Base-by-base conservation (phyloP, 2,888 invertebrate species). In the Alloplasta piceator region DNA sequence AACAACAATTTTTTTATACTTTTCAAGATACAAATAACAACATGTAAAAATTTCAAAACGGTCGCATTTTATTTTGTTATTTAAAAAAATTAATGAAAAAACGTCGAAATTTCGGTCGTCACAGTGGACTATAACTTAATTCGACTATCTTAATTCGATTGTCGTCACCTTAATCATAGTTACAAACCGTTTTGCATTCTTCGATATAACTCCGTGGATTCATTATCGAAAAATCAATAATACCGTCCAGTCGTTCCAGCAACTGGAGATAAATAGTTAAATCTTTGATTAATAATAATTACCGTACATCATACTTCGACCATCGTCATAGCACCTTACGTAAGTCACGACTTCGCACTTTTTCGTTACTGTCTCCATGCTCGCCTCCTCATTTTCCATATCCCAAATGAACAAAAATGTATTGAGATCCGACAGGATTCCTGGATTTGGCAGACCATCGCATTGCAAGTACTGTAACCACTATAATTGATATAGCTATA, bases 361-460 rank as follows among this genome's bases (percentile, higher is more conserved):
- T n/a, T 87, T 91, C 1, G 93, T 90, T 6, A 94, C 86, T 12
- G 93, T 93, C 0, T 92, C 84, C 80, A 94, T 93, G 43, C 92
- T 92, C 63, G 92, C 92, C 0, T 88, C 71, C 0, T 92, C 89
- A 0, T 89, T 88, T n/a, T 90, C 90, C 61, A 91, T 86, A 75
- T 92, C 88, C 95, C 94, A 94, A 0, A 94, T 78, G 68, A 94
- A 94, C 0, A 95, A 88, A 85, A 94, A 95, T 0, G 94, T 94
- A 88, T 94, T 94, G 92, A 95, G 92, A 80, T 95, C 93, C 0
- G 94, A 93, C 3, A 94, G 91, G 12, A 93, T 91, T 0, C 93
- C 91, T 2, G 95, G 94, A 87, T 95, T 94, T 0, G 95, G 95
- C 0, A 95, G 92, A 3, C 95, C 94, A 71, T 95, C 94, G 82